Base-by-base conservation (phyloP, 2,888 invertebrate species). In the Drosophila yooni region DNA sequence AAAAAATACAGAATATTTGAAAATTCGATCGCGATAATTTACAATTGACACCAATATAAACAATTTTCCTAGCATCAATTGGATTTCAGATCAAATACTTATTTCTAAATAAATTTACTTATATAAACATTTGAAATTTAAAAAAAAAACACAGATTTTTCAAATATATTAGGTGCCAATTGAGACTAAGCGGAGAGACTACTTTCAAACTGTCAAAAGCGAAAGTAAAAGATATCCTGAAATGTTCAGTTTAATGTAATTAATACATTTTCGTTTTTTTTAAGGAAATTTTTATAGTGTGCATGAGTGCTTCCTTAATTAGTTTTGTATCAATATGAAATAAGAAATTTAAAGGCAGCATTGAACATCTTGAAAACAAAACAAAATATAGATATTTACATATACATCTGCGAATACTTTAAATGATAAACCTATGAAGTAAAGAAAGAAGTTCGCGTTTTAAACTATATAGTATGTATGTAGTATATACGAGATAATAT, bases 361-460 rank as follows among this genome's bases (percentile, higher is more conserved):
- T 59, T 48, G 36, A n/a, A 15, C 38, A 62, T 70, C n/a, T 59
- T 34, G 61, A 62, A 53, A 34, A 64, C 31, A 75, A 66, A 53
- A 21, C 2, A 56, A n/a, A 38, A 36, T 18, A 38, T 56, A 54
- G n/a, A 52, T 52, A 36, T 54, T 25, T 65, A 62, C 59, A 46
- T 31, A 61, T 38, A 69, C 27, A 38, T 67, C 59, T 34, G 64
- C 46, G 40, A 58, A 56, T 67, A 70, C 60, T 64, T 68, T 34
- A 83, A 74, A 83, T 68, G 53, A 84, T 76, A 77, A 80, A 38
- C 76, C 76, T 66, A 62, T 43, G 57, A 60, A 53, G 50, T 61
- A 70, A 67, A 72, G 46, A 78, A 63, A 78, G 38, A 63, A 50
- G 29, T 43, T 73, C 66, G 46, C 60, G 46, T 57, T 78, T 62